These are phyloP conservation scores for Sebastes taczanowskii DNA, from an alignment of 2,797 vertebrate species.

Conservation along the genomic window DNA sequence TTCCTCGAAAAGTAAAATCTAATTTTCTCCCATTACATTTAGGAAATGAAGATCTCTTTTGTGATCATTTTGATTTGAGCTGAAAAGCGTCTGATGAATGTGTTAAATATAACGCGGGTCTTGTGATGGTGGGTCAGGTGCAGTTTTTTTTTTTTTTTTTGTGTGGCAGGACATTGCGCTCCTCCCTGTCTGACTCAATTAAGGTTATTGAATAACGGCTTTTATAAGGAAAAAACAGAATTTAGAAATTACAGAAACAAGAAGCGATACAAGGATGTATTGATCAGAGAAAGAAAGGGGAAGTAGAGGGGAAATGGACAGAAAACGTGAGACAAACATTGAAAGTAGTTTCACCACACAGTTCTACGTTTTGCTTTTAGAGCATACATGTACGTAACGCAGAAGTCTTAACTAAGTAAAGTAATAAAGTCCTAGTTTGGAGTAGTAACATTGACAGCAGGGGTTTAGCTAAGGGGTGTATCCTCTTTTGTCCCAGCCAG, in stretches of 20 bases:
- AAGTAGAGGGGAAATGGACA: neutral
- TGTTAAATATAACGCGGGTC: neutral
- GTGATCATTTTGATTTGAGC: neutral
- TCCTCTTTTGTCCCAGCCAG: neutral
- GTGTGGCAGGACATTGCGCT: neutral
- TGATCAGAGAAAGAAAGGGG: neutral
- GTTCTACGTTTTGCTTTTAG: neutral
- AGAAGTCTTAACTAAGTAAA: neutral
- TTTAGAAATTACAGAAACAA: neutral
- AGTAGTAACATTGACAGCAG: neutral
- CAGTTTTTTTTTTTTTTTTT: neutral
- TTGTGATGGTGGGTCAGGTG: conserved; percentile 20
- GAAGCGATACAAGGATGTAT: neutral
- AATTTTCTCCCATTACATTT: neutral
- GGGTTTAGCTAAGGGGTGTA: neutral
- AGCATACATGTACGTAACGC: neutral
- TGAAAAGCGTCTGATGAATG: neutral
- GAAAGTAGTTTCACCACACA: neutral
- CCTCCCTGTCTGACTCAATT: neutral
- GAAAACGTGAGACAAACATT: neutral
- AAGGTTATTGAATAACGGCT: neutral
- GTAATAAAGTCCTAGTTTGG: neutral
- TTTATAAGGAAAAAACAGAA: neutral
- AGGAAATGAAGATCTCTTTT: neutral
- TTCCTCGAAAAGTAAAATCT: neutral